Evolutionary conservation across 2,113 vertebrate species (phyloP), one percentile per base, ranked within the genome.

Genomic region (Muntiacus muntjak): DNA sequence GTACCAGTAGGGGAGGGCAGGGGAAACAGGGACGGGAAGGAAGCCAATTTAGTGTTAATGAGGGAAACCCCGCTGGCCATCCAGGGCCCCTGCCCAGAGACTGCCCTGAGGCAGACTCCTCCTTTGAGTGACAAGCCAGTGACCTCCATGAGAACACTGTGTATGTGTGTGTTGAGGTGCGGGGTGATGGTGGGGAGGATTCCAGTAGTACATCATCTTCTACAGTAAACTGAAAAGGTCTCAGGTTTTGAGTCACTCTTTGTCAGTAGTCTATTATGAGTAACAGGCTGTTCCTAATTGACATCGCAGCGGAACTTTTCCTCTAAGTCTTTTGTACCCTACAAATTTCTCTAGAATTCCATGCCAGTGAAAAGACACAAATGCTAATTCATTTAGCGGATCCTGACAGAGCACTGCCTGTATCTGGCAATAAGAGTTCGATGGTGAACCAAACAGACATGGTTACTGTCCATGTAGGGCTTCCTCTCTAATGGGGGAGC

Each of bases 401-500:
- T 13, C 19, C 67, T 76, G 13, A 17, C 3, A 0, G 16, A 50
- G 25, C 21, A 6, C 0, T 25, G 25, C n/a, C 4, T 13, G 5
- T 0, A 0, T 15, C 47, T 4, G 11, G 11, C 17, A 7, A 10
- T 62, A 47, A 33, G 50, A 17, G 60, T 2, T 8, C 6, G 1
- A 3, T 12, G 16, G 45, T 15, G 26, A 81, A 2, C 30, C 12
- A 2, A 12, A 1, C 0, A 8, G 14, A n/a, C 0, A 0, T 7
- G 95, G 60, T 54, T 82, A 55, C 23, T 16, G 28, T 5, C 10
- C 9, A 0, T 0, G 1, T 0, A 1, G 16, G 14, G 13, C 43
- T 50, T 10, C 1, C 47, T 40, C 62, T 58, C 36, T 14, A 23
- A 6, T 0, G 25, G 33, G 30, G 13, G 54, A 33, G 28, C n/a